Percentiles rank a stretch among this genome's conserved stretches.
Conservation (phyloP, 2,888 invertebrate species). For the Nomada lathburiana region DNA sequence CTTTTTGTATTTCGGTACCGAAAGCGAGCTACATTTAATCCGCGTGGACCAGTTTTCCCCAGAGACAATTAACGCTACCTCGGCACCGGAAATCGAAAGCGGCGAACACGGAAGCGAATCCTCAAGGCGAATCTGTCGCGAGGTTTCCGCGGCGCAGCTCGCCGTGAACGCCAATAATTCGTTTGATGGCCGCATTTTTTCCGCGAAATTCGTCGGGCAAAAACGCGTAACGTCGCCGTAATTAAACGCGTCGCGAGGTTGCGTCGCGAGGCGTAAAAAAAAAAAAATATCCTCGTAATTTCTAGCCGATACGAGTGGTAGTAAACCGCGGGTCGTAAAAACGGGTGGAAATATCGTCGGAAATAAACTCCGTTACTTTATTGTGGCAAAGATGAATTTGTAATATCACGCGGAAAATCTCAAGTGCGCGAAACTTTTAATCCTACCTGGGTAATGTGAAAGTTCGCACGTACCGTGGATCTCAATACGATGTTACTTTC, state of each 20-base stretch:
- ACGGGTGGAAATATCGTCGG: background rate
- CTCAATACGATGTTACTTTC: too few relatives aligned
- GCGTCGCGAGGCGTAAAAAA: conserved; percentile 7
- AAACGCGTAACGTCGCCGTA: conserved; percentile 18
- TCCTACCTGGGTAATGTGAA: too few relatives aligned
- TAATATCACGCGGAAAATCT: too few relatives aligned
- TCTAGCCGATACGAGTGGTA: conserved; percentile 9
- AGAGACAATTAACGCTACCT: conserved; percentile 37
- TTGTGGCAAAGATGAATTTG: background rate
- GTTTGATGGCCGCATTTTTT: background rate
- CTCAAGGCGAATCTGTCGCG: conserved; percentile 27
- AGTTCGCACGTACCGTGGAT: too few relatives aligned
- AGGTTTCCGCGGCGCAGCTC: conserved; percentile 10
- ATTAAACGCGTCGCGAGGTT: conserved; percentile 34
- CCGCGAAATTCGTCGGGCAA: background rate
- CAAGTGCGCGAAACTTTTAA: too few relatives aligned
- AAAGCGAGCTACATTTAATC: conserved; percentile 33
- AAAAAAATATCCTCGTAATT: conserved; percentile 14
- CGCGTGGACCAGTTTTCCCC: conserved; percentile 10
- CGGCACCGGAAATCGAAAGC: conserved; percentile 36
- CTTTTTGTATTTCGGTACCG: background rate
- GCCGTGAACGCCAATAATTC: conserved; percentile 27
- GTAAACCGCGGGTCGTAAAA: background rate
- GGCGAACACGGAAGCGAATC: conserved; percentile 23
- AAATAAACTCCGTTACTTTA: background rate